Conservation (phyloP, 2,113 vertebrate genomes). For the Melanocharis versteri region DNA sequence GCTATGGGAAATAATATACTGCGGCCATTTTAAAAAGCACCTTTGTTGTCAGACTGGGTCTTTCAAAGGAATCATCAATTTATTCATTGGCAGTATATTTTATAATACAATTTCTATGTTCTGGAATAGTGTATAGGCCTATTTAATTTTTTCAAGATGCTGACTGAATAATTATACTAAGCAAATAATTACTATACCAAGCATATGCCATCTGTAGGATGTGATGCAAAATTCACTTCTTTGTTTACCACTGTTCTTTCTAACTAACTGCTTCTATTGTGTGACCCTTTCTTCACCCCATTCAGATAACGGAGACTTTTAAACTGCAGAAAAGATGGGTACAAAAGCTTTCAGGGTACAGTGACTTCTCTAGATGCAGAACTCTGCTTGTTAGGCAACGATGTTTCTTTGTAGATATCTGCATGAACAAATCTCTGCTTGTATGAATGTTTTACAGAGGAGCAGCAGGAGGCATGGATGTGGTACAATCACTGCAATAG, state of each 20-base stretch:
- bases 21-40: accelerated
- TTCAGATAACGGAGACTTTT: background rate
- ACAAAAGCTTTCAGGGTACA: background rate
- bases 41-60: background rate
- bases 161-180: background rate
- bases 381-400: background rate
- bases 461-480: background rate
- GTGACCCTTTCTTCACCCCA: background rate
- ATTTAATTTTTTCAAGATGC: background rate
- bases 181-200: background rate
- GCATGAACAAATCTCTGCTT: background rate
- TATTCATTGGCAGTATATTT: background rate
- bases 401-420: background rate
- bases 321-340: background rate
- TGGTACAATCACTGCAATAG: background rate
- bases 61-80: background rate
- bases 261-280: background rate
- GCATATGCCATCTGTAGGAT: too few relatives aligned
- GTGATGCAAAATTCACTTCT: background rate
- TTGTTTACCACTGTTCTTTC: background rate
- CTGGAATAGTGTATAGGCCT: background rate
- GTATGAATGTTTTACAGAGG: background rate
- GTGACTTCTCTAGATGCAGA: background rate
- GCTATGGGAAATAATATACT: background rate
- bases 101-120: background rate